Evolutionary conservation across 92 coral and sea anemone genomes (phyloP).

Genomic region (Chrysogorgia sp.): DNA sequence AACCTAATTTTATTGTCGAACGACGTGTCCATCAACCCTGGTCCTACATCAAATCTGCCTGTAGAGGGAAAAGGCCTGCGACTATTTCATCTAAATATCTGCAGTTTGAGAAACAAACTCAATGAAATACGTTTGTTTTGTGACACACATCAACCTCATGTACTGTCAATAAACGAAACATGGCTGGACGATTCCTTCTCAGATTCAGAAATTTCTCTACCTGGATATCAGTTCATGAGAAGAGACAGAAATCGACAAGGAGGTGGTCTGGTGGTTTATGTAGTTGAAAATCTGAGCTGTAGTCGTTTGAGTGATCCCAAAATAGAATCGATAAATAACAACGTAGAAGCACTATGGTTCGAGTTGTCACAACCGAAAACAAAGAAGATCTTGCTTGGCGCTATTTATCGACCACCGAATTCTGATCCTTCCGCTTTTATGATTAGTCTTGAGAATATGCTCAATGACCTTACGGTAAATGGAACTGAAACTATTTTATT

Average conservation of each 20-base stretch:
- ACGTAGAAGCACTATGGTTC: slow-evolving; percentile 60
- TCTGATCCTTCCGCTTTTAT: slow-evolving; percentile 39
- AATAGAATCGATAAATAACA: background rate
- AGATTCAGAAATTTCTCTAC: slow-evolving; percentile 30
- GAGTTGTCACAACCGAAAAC: slow-evolving; percentile 61
- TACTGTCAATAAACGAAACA: slow-evolving; percentile 44
- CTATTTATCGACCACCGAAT: slow-evolving; percentile 64
- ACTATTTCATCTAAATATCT: slow-evolving; percentile 40
- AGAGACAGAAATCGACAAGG: slow-evolving; percentile 46
- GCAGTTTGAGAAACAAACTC: slow-evolving; percentile 32
- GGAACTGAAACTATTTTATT: slow-evolving; percentile 41
- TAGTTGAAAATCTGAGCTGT: background rate
- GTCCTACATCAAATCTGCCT: slow-evolving; percentile 19
- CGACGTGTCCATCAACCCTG: no score
- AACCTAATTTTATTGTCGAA: no score
- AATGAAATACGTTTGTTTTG: slow-evolving; percentile 46
- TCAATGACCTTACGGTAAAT: slow-evolving; percentile 12
- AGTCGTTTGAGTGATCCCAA: background rate
- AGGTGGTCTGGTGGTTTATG: slow-evolving; percentile 37
- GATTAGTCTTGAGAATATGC: slow-evolving; percentile 29
- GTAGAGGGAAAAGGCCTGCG: slow-evolving; percentile 25
- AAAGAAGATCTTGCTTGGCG: slow-evolving; percentile 58
- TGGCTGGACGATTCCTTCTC: slow-evolving; percentile 30
- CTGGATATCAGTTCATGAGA: slow-evolving; percentile 29
- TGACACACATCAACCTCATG: slow-evolving; percentile 28